Base-by-base conservation (phyloP, 35 echinoderm and acorn worm species). In the Hemicentrotus pulcherrimus region DNA sequence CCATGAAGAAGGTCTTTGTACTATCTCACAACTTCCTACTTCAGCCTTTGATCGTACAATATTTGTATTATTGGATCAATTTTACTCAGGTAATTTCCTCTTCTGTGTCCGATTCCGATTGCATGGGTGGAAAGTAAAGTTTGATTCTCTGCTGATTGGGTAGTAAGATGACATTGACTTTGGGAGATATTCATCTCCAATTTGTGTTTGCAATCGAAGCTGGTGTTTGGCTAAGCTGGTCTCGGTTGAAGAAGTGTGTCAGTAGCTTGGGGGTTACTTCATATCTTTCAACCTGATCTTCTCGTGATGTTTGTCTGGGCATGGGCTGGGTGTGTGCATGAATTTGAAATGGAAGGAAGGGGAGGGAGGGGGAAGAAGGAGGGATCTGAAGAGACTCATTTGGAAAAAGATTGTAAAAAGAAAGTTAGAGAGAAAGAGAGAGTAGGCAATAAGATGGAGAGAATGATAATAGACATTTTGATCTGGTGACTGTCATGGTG, bases 221-320 rank as follows among this genome's bases (percentile, higher is more conserved):
- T 46, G 88, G 88, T 90, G 88, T 90, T 90, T 90, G 88, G 88
- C 24, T 47, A 18, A 33, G 88, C 19, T 33, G 46, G 88, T 90
- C 88, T 47, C 88, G 9, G 46, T 90, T 90, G 88, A 47, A 45
- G 88, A 32, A 90, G 88, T 90, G 88, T 90, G 88, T 90, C 88
- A 47, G 30, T 45, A 33, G 88, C 88, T 47, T 15, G 88, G 31
- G 32, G 88, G 32, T 41, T 45, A 33, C 32, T 46, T 47, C 88
- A 90, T 33, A 90, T 90, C 87, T 28, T 6, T n/a, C 88, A 47
- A 32, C 12, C 88, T 90, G 88, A 90, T 90, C 32, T 78, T 78
- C 32, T 35, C 3, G 88, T 32, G 32, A 90, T 90, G 88, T 90
- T 90, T 33, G 46, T 45, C 32, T 35, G 88, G 24, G 65, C 32